These are phyloP conservation scores for Diplazon laetatorius DNA, from an alignment of 2,888 invertebrate genomes.

Conservation along the genomic window DNA sequence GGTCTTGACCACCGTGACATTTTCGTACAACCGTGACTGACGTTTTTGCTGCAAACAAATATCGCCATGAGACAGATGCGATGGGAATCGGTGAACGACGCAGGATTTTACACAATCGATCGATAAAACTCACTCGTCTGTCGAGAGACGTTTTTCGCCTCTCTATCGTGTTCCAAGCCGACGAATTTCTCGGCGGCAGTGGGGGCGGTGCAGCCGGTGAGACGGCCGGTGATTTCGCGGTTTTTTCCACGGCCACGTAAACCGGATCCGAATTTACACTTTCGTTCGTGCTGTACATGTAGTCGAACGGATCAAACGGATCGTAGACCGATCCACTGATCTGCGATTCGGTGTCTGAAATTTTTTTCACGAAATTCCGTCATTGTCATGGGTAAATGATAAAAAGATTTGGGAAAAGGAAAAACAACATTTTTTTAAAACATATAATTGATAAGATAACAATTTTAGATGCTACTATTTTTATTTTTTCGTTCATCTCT, in stretches of 20 bases:
- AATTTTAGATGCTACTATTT: neutral
- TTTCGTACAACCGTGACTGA: slow-evolving; percentile 88
- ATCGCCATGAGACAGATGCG: slow-evolving; percentile 34
- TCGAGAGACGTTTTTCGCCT: slow-evolving; percentile 82
- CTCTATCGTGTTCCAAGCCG: slow-evolving; percentile 84
- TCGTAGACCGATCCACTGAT: slow-evolving; percentile 88
- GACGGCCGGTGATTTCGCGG: slow-evolving; percentile 83
- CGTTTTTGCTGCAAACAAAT: slow-evolving; percentile 80
- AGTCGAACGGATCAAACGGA: slow-evolving; percentile 91
- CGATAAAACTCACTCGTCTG: slow-evolving; percentile 76
- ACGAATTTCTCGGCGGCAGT: slow-evolving; percentile 85
- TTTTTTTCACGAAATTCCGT: neutral
- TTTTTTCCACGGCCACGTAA: slow-evolving; percentile 87
- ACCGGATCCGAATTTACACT: slow-evolving; percentile 87
- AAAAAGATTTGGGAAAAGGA: too few relatives aligned
- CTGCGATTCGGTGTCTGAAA: slow-evolving; percentile 83
- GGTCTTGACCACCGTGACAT: slow-evolving; percentile 86
- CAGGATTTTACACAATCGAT: neutral
- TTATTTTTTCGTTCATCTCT: too few relatives aligned
- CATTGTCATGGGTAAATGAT: slow-evolving; percentile 28
- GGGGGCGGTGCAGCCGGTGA: slow-evolving; percentile 85
- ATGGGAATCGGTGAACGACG: neutral
- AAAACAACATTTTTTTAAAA: slow-evolving; percentile 40
- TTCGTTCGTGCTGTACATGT: slow-evolving; percentile 88
- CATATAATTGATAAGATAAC: slow-evolving; percentile 45